Evolutionary conservation across 2,113 vertebrate species (phyloP).

Genomic region (Bufo gargarizans): DNA sequence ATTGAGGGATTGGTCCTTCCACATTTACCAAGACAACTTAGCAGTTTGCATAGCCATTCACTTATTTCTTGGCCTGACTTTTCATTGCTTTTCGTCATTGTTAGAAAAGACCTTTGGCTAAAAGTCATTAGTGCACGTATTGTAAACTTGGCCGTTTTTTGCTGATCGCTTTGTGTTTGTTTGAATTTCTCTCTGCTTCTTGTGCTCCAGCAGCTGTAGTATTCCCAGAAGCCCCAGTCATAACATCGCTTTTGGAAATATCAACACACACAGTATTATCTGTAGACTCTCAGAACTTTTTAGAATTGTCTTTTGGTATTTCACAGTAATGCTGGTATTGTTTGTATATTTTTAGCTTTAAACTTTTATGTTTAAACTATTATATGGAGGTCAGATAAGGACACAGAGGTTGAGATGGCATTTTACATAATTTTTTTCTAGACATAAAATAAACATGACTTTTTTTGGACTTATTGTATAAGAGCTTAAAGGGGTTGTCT

Average conservation of each 20-base stretch:
- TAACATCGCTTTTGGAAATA: conserved; percentile 23
- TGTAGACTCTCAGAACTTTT: conserved; percentile 20
- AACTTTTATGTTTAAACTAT: not conserved
- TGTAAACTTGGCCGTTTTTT: conserved; percentile 43
- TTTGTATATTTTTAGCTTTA: not conserved
- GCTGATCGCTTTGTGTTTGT: conserved; percentile 20
- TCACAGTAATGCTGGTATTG: not conserved
- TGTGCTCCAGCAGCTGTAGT: conserved; percentile 25
- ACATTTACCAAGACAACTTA: conserved; percentile 11
- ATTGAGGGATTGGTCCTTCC: not conserved
- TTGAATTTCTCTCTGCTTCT: conserved; percentile 30
- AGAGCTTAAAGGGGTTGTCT: no score
- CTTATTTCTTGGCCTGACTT: conserved; percentile 29
- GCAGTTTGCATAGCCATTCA: conserved; percentile 17
- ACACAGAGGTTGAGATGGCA: not conserved
- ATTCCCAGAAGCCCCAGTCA: conserved; percentile 22
- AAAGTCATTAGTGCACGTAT: conserved; percentile 37
- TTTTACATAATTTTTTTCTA: not conserved
- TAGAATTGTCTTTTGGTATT: not conserved
- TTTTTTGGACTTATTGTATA: no score
- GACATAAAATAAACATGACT: no score
- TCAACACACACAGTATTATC: conserved; percentile 18
- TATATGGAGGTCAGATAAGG: not conserved
- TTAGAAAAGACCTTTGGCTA: not conserved
- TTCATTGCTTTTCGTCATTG: conserved; percentile 27